Conservation (phyloP, 2,797 vertebrate genomes). For the Sebastes wilsoni region DNA sequence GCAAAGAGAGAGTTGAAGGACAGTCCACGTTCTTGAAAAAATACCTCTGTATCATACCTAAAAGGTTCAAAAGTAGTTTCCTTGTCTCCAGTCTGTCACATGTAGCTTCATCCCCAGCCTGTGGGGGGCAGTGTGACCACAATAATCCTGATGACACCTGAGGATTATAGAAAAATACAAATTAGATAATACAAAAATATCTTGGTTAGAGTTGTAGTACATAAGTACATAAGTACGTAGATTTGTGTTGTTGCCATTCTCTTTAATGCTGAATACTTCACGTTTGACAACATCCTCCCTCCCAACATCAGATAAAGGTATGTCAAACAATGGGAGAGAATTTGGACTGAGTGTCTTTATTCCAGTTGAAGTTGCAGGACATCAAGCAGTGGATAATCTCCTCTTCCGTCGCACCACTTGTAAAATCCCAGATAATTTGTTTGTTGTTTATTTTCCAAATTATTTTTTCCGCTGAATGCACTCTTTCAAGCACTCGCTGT, state of each 20-base stretch:
- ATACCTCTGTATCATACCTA: constrained; percentile 2
- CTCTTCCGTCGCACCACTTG: neutral
- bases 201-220: neutral
- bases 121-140: constrained; percentile 55
- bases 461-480: neutral
- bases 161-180: neutral
- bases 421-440: neutral
- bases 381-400: neutral
- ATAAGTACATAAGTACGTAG: neutral
- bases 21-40: constrained; percentile 48
- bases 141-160: constrained; percentile 18
- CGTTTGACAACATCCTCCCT: neutral
- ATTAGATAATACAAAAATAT: neutral
- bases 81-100: neutral
- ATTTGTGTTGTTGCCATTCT: neutral
- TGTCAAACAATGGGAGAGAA: neutral
- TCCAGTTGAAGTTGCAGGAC: constrained; percentile 4
- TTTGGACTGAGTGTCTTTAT: neutral
- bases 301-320: neutral
- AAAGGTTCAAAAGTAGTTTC: constrained; percentile 21
- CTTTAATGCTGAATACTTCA: constrained; percentile 1
- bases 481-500: neutral
- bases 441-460: constrained; percentile 5
- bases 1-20: constrained; percentile 66
- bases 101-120: constrained; percentile 41